Evolutionary conservation across 2,888 invertebrate species (phyloP), one percentile per base, ranked within the genome.

Genomic region (Sphaerophoria taeniata): DNA sequence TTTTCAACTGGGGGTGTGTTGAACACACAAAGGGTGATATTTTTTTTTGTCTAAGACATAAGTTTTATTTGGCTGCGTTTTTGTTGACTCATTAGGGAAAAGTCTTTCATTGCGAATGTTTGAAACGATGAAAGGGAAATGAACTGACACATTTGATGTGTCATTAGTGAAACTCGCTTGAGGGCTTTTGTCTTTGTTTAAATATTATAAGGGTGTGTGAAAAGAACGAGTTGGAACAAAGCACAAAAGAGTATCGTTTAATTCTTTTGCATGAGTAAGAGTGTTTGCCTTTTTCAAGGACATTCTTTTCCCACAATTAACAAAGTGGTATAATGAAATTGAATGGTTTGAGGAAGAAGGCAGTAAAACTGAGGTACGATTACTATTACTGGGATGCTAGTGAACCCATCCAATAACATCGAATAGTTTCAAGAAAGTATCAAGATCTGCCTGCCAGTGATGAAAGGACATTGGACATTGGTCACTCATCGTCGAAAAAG

Each of bases 81-180:
- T 79, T 84, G 84, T 79, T 79, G 60, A 79, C 72, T 84, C 84
- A 71, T 79, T 79, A 84, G 24, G 72, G 72, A 84, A 56, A 61
- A 67, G 56, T 72, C 75, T 75, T 65, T 60, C 69, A 60, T 78
- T 75, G 67, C 79, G 39, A 43, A 53, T 67, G 73, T 69, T 77
- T 24, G 24, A 24, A 24, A 24, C 24, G 75, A 72, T 84, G 84
- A 79, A 84, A 67, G 75, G 79, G 61, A 84, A 84, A 84, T 84
- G 60, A 79, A 76, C 84, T 84, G 84, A 79, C 84, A 84, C 79
- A 79, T 79, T 67, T 84, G 75, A 76, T 76, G 84, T 84, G 55
- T 69, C 79, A 79, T 84, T 84, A 84, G 84, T 36, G 79, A 70
- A 61, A 79, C 84, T 69, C 39, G n/a, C 84, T 84, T 69, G 75